Evolutionary conservation across 2,113 vertebrate genomes (phyloP), one percentile per base, ranked within the genome.

Genomic region (Larimichthys crocea): DNA sequence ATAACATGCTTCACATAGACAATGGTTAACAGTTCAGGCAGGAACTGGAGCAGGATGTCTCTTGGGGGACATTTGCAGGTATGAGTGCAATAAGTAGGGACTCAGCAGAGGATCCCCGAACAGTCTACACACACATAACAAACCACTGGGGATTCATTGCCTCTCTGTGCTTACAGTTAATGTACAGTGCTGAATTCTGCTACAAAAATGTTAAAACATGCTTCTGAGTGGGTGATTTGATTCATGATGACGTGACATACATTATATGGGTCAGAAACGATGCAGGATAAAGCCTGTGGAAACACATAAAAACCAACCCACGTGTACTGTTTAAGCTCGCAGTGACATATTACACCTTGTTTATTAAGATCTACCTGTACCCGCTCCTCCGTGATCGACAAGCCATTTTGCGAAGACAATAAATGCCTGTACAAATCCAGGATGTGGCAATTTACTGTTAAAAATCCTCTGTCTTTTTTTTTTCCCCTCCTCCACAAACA

Each of bases 171-270:
- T 60, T 68, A 64, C 60, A 77, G 55, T 56, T 78, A 40, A 70
- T 68, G 11, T 62, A 62, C 31, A 44, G 31, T 40, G 24, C 16
- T 79, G 53, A 68, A 71, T 76, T 48, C 62, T 49, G 19, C 22
- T 50, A 50, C 19, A 68, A 66, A 66, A 53, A 72, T n/a, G 12
- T 48, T 48, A 66, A 40, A 49, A 46, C 15, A 12, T 71, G 59
- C 63, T 48, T 77, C 74, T 79, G 71, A 72, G 88, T 86, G 84
- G 87, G 86, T 10, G 80, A 6, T 76, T 88, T 71, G 71, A 89
- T 69, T 87, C 68, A 84, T 72, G 72, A 76, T 87, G 83, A 84
- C 31, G 61, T 61, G 86, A 85, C 82, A 77, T 86, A 64, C 31
- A 77, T 65, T 74, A 87, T 79, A 69, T 82, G 61, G 77, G 85